Base-by-base conservation (phyloP, 2,888 invertebrate species). In the Rhaphigaster nebulosa region DNA sequence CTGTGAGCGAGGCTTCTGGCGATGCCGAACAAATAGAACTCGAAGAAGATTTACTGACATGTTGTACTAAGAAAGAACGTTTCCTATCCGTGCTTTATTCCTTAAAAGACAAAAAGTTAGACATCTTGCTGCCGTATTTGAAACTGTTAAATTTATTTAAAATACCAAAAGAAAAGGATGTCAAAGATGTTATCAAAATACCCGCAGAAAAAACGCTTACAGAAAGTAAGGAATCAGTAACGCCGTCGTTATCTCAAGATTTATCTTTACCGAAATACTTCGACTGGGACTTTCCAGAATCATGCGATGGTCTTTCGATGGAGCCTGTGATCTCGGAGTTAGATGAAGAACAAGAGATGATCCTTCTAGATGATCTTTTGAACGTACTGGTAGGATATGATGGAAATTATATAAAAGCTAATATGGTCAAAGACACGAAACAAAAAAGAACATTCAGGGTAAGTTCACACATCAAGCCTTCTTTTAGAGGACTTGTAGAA, bases 291-390 rank as follows among this genome's bases (percentile, higher is more conserved):
- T 89, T 89, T 38, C n/a, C 38, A 1, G 76, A 76, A 34, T 26
- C 45, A 6, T n/a, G 8, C 26, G 29, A 70, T 52, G 54, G 50
- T 20, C 38, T 38, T 4, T 65, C 70, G 29, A 80, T 70, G 76
- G 70, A 60, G 26, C 52, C 50, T 23, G 52, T 50, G 2, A 41
- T 50, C 45, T 34, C 52, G 6, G 76, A 89, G 41, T 23, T 12
- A n/a, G 70, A 50, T 0, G 50, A 80, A 26, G 89, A 89, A 26
- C 89, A 89, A 50, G 89, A 89, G 80, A 20, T 29, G 50, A 38
- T 54, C 4, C 94, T 98, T 38, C 95, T 98, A 76, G 96, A 97
- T 93, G 98, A 99, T 93, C 94, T 99, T 8, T 94, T 99, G 8
- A 97, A 96, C 93, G 95, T 97, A 91, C 95, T 98, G 92, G 96